Evolutionary conservation across 2,113 vertebrate species (phyloP), one percentile per base, ranked within the genome.

Genomic region (Tetraodon nigroviridis): DNA sequence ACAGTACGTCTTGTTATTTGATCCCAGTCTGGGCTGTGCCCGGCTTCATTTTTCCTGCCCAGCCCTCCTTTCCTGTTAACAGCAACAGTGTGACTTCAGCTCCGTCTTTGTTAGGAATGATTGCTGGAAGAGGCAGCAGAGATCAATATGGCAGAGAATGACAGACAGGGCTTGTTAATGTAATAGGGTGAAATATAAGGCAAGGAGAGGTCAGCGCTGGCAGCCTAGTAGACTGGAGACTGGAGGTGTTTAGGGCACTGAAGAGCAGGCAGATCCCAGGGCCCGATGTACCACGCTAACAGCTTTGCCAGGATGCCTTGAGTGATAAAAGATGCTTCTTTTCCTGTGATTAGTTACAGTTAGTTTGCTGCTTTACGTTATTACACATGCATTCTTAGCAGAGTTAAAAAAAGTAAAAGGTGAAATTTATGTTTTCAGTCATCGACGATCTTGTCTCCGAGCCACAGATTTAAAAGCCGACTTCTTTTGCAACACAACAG

Each of bases 51-150:
- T 11, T 15, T 42, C 21, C 18, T 24, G 24, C 27, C 37, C 18
- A 44, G 52, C 32, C 20, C 45, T 57, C 50, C 66, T 20, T 15
- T 41, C 11, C 53, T n/a, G 22, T 69, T 68, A 67, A 72, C 54
- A 12, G 54, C 71, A 59, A 29, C 58, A 56, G 55, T 7, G 7
- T 62, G 67, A 84, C 65, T 69, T 69, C 37, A 24, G 24, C 86
- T 85, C 54, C 24, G 77, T 86, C 79, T 74, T 74, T 87, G 76
- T 84, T 71, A 55, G 83, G 69, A 79, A 69, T 76, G 48, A 71
- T 84, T 86, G 68, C 79, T 66, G 46, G 68, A 78, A 55, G 74
- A 7, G 79, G 68, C 15, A 46, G 12, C 22, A 58, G 71, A 55
- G 24, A 86, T 86, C 78, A 86, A 80, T 68, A 64, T 55, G 58